Evolutionary conservation across 2,797 vertebrate species (phyloP).

Genomic region (Sebastes miniatus): DNA sequence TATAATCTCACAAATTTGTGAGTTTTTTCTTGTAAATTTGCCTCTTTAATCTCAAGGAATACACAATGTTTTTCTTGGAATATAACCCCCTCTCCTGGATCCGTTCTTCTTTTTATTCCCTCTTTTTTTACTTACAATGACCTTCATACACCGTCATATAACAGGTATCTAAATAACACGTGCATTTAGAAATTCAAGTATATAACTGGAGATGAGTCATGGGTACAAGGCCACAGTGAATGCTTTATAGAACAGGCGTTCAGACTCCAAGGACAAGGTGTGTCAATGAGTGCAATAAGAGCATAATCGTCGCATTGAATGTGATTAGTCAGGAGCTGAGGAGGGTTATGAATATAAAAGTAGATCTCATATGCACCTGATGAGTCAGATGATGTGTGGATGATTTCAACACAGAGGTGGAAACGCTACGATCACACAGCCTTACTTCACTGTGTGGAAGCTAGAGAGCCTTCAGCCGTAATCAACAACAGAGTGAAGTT

Average conservation of each 20-base stretch:
- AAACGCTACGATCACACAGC: neutral
- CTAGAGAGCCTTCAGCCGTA: neutral
- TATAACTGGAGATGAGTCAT: neutral
- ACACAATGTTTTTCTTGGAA: too few relatives aligned
- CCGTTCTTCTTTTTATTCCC: too few relatives aligned
- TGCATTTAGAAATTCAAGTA: neutral
- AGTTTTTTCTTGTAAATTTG: neutral
- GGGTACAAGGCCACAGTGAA: neutral
- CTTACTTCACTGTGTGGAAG: neutral
- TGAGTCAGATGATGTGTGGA: constrained; percentile 1
- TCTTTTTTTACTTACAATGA: neutral
- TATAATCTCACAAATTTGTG: neutral
- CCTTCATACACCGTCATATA: neutral
- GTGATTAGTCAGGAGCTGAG: neutral
- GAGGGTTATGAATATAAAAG: neutral
- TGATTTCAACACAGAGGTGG: neutral
- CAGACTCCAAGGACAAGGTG: neutral
- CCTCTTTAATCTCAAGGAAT: neutral
- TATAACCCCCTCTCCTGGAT: too few relatives aligned
- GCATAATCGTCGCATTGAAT: neutral
- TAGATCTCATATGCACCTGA: neutral
- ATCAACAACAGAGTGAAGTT: constrained; percentile 25
- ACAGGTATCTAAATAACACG: neutral
- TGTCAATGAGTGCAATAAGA: neutral
- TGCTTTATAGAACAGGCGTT: neutral